These are phyloP conservation scores for Alfaro cultratus DNA, from an alignment of 2,797 vertebrate species.

Conservation along the genomic window DNA sequence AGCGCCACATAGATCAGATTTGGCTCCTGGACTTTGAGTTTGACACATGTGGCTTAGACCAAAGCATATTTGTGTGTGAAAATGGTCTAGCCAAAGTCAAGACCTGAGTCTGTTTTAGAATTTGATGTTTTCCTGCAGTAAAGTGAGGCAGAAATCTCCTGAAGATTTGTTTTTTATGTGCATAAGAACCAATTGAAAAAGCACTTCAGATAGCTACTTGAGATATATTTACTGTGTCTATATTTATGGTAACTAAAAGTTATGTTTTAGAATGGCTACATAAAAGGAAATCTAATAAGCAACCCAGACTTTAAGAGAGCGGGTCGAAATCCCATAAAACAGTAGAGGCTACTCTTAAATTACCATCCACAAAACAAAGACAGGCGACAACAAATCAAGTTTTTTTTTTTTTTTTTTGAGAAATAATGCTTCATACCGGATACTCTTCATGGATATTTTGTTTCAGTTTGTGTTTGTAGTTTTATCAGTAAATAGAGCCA, in stretches of 20 bases:
- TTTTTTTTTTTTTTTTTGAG: background rate
- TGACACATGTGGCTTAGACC: background rate
- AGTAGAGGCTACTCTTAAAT: constrained; percentile 12
- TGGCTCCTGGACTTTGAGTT: too few relatives aligned
- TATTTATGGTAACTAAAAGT: constrained; percentile 13
- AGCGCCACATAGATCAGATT: too few relatives aligned
- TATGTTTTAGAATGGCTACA: constrained; percentile 13
- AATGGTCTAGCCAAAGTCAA: background rate
- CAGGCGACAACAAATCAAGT: constrained; percentile 6
- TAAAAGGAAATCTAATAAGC: constrained; percentile 28
- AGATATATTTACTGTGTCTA: background rate
- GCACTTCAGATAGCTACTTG: background rate
- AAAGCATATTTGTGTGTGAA: background rate
- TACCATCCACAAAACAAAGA: constrained; percentile 11
- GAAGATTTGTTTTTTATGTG: background rate
- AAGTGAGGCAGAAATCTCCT: background rate
- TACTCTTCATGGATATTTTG: background rate
- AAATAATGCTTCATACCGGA: background rate
- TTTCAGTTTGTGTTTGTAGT: constrained; percentile 4
- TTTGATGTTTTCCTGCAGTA: background rate
- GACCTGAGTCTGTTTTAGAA: background rate
- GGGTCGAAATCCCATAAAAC: constrained; percentile 29
- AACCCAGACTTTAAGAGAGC: constrained; percentile 17
- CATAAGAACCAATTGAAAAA: background rate
- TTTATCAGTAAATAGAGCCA: background rate